Evolutionary conservation across 1,140 invertebrate genomes (phyloP).

Genomic region (Drosophila suzukii): DNA sequence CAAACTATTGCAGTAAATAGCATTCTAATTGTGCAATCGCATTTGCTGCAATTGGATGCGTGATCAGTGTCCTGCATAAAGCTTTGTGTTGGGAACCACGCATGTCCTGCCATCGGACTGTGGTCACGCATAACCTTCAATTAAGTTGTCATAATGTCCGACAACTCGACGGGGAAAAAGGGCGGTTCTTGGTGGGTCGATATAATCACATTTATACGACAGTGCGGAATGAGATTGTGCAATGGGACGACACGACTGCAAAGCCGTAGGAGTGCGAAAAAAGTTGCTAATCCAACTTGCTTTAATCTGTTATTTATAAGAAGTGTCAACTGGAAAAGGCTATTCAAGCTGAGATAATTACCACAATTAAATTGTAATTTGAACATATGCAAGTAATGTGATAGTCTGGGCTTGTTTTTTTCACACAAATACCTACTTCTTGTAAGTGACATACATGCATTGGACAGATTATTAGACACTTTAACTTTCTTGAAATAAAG

Average conservation of each 20-base stretch:
- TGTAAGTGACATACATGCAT: too few species aligned
- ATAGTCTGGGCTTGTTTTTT: not conserved
- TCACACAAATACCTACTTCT: too few species aligned
- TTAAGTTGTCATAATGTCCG: slow-evolving; percentile 61
- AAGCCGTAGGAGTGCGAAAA: slow-evolving; percentile 5
- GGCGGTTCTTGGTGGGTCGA: not conserved
- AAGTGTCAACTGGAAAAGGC: slow-evolving; percentile 12
- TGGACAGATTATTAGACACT: too few species aligned
- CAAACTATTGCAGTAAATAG: slow-evolving; percentile 21
- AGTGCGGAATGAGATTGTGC: slow-evolving; percentile 41
- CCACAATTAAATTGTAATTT: slow-evolving; percentile 19
- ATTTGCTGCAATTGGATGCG: slow-evolving; percentile 49
- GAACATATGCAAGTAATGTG: slow-evolving; percentile 2
- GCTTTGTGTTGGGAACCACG: slow-evolving; percentile 9
- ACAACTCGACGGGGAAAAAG: slow-evolving; percentile 16
- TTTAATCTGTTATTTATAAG: slow-evolving; percentile 33
- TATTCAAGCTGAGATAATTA: slow-evolving; percentile 19
- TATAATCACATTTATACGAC: slow-evolving; percentile 48
- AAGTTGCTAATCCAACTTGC: slow-evolving; percentile 19
- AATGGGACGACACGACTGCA: slow-evolving; percentile 24
- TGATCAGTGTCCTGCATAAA: slow-evolving; percentile 26
- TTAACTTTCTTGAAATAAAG: too few species aligned
- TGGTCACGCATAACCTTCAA: slow-evolving; percentile 60
- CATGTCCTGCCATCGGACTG: slow-evolving; percentile 10
- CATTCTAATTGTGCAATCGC: slow-evolving; percentile 34